Conservation (phyloP, 1,140 invertebrate genomes). For the Anadara kagoshimensis region DNA sequence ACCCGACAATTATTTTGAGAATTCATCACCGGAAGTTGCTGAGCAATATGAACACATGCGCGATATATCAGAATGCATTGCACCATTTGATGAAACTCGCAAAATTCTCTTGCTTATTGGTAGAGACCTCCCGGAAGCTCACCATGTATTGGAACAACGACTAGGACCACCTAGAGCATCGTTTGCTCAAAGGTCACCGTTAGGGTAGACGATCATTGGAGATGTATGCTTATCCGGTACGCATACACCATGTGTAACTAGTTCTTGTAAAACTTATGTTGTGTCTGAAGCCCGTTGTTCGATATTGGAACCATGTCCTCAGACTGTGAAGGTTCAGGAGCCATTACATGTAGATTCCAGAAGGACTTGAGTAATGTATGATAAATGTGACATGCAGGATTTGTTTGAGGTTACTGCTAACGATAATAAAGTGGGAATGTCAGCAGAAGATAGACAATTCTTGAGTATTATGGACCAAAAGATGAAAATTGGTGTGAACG, state of each 20-base stretch:
- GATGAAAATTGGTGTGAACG: neutral
- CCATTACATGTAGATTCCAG: constrained; percentile 3
- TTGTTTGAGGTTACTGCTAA: neutral
- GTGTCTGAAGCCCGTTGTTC: constrained; percentile 14
- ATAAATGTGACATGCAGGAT: neutral
- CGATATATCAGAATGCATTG: constrained; percentile 8
- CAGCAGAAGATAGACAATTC: constrained; percentile 16
- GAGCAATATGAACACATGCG: constrained; percentile 21
- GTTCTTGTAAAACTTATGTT: constrained; percentile 5
- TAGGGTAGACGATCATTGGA: constrained; percentile 43
- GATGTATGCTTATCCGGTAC: constrained; percentile 29
- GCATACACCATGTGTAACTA: constrained; percentile 24
- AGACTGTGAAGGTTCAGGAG: constrained; percentile 30
- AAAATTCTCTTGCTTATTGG: constrained; percentile 34
- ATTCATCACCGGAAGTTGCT: constrained; percentile 9
- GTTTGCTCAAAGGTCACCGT: constrained; percentile 33
- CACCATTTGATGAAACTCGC: constrained; percentile 19
- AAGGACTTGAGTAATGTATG: constrained; percentile 1
- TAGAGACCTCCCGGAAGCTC: constrained; percentile 37
- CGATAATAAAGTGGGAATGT: constrained; percentile 2
- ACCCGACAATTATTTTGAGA: constrained; percentile 20
- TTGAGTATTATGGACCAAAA: constrained; percentile 2
- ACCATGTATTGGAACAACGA: constrained; percentile 39
- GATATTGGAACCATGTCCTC: constrained; percentile 16
- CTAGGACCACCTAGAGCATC: constrained; percentile 18